These are phyloP conservation scores for Camelus bactrianus DNA, from an alignment of 2,113 vertebrate species.

Conservation along the genomic window DNA sequence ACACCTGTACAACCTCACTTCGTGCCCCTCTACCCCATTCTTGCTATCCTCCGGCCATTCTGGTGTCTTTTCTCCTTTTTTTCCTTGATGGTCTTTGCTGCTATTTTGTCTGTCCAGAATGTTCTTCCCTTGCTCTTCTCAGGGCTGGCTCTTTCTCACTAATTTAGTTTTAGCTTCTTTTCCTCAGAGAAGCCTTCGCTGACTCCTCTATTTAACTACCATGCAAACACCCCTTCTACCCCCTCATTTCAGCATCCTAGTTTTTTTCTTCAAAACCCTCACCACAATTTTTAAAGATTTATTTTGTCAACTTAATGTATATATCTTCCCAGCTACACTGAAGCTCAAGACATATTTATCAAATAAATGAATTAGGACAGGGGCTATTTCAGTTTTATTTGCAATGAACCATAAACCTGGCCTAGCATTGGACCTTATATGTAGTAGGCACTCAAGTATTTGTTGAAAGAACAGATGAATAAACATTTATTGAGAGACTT, in stretches of 20 bases:
- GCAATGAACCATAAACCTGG: background rate
- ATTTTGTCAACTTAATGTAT: background rate
- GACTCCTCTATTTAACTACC: background rate
- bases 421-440: background rate
- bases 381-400: background rate
- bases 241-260: background rate
- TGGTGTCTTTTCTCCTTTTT: background rate
- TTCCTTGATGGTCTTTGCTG: background rate
- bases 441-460: background rate
- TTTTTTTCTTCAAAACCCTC: background rate
- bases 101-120: slow-evolving; percentile 19
- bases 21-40: background rate
- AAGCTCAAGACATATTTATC: slow-evolving; percentile 13
- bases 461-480: background rate
- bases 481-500: background rate
- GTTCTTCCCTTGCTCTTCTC: background rate
- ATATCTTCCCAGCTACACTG: background rate
- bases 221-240: background rate
- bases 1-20: background rate
- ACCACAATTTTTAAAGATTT: background rate
- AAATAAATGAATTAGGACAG: background rate
- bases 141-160: background rate
- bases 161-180: background rate
- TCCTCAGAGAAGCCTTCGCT: background rate
- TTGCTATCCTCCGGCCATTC: background rate